A percentile compares a stretch with the other conserved stretches of the same genome.
Evolutionary conservation across 2,797 vertebrate species (phyloP).

Genomic region (Vespertilio murinus): DNA sequence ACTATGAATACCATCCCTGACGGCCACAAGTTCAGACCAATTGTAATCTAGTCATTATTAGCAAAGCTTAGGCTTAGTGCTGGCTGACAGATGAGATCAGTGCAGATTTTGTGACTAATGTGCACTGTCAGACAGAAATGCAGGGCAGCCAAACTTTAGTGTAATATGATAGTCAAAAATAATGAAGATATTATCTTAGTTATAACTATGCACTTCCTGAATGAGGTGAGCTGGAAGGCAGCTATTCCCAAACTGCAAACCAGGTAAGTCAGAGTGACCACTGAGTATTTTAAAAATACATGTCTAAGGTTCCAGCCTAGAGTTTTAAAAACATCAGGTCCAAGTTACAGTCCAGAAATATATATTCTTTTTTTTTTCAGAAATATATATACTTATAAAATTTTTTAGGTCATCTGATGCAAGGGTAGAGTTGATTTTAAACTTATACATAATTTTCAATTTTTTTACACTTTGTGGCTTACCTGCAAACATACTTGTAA

Average conservation of each 20-base stretch:
- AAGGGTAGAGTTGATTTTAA: neutral
- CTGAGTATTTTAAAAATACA: neutral
- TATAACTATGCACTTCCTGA: neutral
- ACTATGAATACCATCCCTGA: neutral
- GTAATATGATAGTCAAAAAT: neutral
- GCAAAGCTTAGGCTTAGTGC: neutral
- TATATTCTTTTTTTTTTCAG: no score
- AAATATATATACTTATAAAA: neutral
- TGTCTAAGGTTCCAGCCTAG: neutral
- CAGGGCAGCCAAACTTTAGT: neutral
- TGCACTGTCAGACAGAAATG: neutral
- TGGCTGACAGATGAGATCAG: neutral
- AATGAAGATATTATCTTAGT: neutral
- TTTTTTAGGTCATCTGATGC: neutral
- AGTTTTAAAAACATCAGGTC: neutral
- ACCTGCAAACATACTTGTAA: neutral
- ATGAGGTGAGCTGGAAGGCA: neutral
- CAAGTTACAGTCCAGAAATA: neutral
- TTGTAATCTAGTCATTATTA: conserved; percentile 19
- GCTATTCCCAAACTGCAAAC: neutral
- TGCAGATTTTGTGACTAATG: neutral
- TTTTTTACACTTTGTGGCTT: neutral
- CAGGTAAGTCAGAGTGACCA: neutral
- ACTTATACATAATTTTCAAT: neutral
- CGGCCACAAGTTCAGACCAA: neutral